Conservation (phyloP, 2,113 vertebrate genomes). For the Phainopepla nitens region DNA sequence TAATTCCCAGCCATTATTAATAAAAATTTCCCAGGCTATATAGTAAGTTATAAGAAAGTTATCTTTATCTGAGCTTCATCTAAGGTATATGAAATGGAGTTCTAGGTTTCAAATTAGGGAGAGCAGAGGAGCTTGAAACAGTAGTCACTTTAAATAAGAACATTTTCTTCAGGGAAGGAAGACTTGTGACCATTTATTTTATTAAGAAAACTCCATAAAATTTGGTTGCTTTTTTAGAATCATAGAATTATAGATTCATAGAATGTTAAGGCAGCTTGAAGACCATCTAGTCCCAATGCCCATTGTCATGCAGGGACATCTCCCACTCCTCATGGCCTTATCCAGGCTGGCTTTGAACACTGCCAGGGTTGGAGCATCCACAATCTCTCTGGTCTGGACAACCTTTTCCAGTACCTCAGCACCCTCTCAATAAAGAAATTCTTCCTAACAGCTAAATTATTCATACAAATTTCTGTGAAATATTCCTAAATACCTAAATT, state of each 20-base stretch:
- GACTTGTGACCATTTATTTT: neutral
- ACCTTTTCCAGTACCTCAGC: neutral
- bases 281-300: neutral
- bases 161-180: neutral
- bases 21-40: neutral
- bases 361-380: neutral
- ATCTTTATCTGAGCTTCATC: neutral
- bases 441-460: neutral
- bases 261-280: neutral
- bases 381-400: neutral
- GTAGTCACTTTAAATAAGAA: neutral
- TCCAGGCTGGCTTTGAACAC: neutral
- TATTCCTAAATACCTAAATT: neutral
- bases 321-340: neutral
- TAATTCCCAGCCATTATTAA: neutral
- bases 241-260: neutral
- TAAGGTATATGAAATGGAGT: neutral
- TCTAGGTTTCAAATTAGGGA: neutral
- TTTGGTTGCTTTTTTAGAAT: neutral
- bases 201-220: neutral
- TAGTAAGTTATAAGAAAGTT: neutral
- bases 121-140: neutral
- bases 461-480: neutral
- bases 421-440: neutral
- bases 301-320: neutral